Evolutionary conservation across 2,888 invertebrate genomes (phyloP).

Genomic region (Drosophila melanocephala): DNA sequence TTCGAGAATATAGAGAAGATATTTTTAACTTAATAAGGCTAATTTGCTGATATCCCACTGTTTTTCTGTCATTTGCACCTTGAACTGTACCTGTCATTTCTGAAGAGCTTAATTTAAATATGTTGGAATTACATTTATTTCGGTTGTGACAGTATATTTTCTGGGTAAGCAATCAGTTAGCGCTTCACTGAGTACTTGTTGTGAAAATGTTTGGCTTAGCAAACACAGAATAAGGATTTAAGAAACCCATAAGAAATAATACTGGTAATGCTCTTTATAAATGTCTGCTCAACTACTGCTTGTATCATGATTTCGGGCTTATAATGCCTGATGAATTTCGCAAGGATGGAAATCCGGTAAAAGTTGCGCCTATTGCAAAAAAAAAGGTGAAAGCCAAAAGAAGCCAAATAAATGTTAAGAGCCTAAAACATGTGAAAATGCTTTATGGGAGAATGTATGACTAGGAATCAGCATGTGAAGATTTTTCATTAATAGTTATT

Average conservation of each 20-base stretch:
- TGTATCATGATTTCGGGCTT: not conserved
- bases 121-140: not conserved
- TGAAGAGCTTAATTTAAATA: not conserved
- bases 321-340: not conserved
- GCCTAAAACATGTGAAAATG: too few species aligned
- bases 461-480: not conserved
- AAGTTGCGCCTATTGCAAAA: not conserved
- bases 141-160: not conserved
- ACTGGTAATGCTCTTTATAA: not conserved
- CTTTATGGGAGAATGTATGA: not conserved
- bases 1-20: too few species aligned
- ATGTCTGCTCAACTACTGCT: not conserved
- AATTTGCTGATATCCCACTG: not conserved
- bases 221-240: not conserved
- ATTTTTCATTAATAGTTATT: not conserved
- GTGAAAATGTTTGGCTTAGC: not conserved
- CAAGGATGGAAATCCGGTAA: not conserved
- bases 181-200: not conserved
- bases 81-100: not conserved
- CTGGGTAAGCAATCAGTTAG: not conserved
- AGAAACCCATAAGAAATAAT: not conserved
- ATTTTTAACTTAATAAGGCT: not conserved
- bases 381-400: not conserved
- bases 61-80: not conserved
- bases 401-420: not conserved